Percentiles rank a stretch among this genome's conserved stretches.
Evolutionary conservation across 2,797 vertebrate species (phyloP).

Genomic region (Falco concolor): DNA sequence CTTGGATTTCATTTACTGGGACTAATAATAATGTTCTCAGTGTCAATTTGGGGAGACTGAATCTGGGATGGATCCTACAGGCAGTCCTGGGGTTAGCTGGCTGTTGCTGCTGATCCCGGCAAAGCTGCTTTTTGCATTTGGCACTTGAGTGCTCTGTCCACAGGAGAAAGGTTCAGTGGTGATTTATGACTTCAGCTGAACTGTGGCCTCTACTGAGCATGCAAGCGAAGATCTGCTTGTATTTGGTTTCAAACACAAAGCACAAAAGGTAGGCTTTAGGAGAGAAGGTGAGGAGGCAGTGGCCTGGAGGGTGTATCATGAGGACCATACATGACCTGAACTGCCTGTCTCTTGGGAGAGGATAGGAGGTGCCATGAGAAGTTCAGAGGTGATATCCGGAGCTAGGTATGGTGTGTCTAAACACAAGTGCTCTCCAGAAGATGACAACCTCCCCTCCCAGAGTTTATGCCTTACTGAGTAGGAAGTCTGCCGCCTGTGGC

Average conservation of each 20-base stretch:
- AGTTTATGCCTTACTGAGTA: neutral
- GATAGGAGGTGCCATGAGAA: neutral
- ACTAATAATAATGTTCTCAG: neutral
- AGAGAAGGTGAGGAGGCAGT: neutral
- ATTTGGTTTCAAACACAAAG: neutral
- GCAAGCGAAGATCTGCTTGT: neutral
- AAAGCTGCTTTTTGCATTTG: neutral
- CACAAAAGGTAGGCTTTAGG: neutral
- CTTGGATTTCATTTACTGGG: neutral
- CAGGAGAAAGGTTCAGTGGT: neutral
- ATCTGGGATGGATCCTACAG: neutral
- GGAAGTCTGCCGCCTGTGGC: neutral
- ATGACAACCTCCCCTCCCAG: neutral
- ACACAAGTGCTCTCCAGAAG: neutral
- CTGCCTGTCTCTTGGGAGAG: neutral
- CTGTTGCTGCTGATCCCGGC: neutral
- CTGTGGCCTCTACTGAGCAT: neutral
- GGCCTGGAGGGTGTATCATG: neutral
- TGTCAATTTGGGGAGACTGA: neutral
- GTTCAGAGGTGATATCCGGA: neutral
- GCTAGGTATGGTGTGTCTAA: neutral
- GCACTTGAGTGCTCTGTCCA: neutral
- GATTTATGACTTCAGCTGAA: neutral
- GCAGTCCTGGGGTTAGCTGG: neutral
- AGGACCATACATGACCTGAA: neutral